A percentile compares a stretch with the other conserved stretches of the same genome.
These are phyloP conservation scores for Tenualosa ilisha DNA, from an alignment of 2,797 vertebrate genomes.

Conservation along the genomic window DNA sequence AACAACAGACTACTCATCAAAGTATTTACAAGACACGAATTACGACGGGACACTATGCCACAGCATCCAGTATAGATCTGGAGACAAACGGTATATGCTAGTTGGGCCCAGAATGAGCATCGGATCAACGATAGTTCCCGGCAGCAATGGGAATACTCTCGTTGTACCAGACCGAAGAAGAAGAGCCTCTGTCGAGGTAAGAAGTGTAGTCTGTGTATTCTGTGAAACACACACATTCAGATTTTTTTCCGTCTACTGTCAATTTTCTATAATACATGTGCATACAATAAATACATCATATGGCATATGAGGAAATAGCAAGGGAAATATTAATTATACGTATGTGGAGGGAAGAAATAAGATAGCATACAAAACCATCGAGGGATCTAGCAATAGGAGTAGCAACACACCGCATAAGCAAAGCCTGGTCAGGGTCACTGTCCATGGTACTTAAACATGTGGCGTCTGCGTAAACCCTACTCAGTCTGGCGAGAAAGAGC, in stretches of 20 bases:
- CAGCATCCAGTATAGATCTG: slow-evolving; percentile 64
- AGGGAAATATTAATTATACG: no score
- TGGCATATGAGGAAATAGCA: no score
- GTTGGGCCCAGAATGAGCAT: slow-evolving; percentile 62
- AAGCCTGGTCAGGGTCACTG: background rate
- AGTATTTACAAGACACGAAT: slow-evolving; percentile 31
- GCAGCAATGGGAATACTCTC: slow-evolving; percentile 53
- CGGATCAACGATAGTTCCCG: slow-evolving; percentile 55
- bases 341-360: no score
- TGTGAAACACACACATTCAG: no score
- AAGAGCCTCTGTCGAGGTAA: slow-evolving; percentile 25
- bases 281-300: no score
- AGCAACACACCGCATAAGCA: background rate
- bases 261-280: no score
- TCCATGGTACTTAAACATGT: background rate
- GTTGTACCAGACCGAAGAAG: slow-evolving; percentile 46
- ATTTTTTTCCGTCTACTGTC: no score
- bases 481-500: background rate
- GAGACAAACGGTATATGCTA: slow-evolving; percentile 62
- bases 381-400: no score
- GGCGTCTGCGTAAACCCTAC: background rate
- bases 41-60: slow-evolving; percentile 31
- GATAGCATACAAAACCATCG: no score
- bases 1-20: slow-evolving; percentile 18
- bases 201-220: background rate